A percentile compares a stretch with the other conserved stretches of the same genome.
phyloP scores from a whole-genome alignment of 2,113 vertebrate genomes.

The Cyanoliseus patagonus region DNA sequence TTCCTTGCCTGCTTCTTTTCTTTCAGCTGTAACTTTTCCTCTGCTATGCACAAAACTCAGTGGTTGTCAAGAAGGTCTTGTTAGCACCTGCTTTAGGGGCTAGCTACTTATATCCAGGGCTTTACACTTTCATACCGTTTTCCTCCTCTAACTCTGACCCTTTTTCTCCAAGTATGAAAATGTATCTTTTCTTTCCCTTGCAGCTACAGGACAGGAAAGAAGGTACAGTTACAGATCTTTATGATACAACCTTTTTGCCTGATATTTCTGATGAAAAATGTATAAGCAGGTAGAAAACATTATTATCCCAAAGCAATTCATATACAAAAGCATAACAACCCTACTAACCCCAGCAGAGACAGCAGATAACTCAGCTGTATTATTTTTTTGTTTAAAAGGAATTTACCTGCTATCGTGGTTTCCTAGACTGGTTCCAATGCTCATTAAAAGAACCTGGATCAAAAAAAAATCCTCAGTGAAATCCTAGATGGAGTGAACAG shows the following conservation, averaged over 20 bases:
- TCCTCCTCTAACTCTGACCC: not conserved
- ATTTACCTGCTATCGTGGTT: slow-evolving; percentile 24
- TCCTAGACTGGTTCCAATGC: not conserved
- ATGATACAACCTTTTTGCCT: not conserved
- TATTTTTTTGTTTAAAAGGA: slow-evolving; percentile 33
- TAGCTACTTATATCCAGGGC: slow-evolving; percentile 30
- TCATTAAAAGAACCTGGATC: not conserved
- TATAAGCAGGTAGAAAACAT: slow-evolving; percentile 47
- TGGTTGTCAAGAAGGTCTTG: slow-evolving; percentile 39
- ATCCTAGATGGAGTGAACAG: not conserved
- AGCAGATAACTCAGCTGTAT: not conserved
- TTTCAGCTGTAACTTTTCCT: slow-evolving; percentile 33
- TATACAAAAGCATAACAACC: not conserved
- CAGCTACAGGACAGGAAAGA: slow-evolving; percentile 29
- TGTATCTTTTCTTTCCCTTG: slow-evolving; percentile 14
- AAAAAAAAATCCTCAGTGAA: slow-evolving; percentile 4
- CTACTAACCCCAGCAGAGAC: not conserved
- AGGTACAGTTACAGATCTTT: not conserved
- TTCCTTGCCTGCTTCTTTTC: slow-evolving; percentile 58
- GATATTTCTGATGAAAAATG: slow-evolving; percentile 60
- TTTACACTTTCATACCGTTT: slow-evolving; percentile 39
- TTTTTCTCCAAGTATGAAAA: slow-evolving; percentile 24
- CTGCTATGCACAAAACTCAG: slow-evolving; percentile 48
- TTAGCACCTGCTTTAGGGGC: slow-evolving; percentile 29
- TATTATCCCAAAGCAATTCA: slow-evolving; percentile 26